Percentiles rank a stretch among this genome's conserved stretches.
Conservation (phyloP, 2,888 invertebrate species). For the Brachylomia viminalis region DNA sequence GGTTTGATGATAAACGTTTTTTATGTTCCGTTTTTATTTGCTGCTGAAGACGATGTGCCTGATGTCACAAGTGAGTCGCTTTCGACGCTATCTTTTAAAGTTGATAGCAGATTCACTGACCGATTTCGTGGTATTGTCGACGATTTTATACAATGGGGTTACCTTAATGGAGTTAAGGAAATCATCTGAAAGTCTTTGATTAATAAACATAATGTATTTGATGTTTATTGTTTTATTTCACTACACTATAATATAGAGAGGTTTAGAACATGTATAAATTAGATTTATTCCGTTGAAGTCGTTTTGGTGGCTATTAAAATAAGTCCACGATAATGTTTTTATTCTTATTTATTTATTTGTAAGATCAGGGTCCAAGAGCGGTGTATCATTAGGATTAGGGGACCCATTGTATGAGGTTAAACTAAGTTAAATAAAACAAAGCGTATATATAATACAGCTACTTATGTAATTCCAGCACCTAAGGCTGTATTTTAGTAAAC, state of each 20-base stretch:
- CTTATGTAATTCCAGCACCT: too few relatives aligned
- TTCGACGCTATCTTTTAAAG: slow-evolving; percentile 60
- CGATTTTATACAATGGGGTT: slow-evolving; percentile 72
- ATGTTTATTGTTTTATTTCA: slow-evolving; percentile 1
- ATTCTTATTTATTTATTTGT: background rate
- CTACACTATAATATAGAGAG: too few relatives aligned
- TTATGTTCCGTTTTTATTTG: slow-evolving; percentile 73
- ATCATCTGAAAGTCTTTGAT: background rate
- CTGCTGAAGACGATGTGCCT: slow-evolving; percentile 69
- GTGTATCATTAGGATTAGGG: too few relatives aligned
- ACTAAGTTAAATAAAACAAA: too few relatives aligned
- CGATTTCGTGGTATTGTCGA: slow-evolving; percentile 72
- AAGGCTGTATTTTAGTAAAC: too few relatives aligned
- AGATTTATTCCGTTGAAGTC: background rate
- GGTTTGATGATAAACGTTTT: slow-evolving; percentile 74
- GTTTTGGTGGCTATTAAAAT: background rate
- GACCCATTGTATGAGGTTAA: too few relatives aligned
- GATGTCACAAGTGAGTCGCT: slow-evolving; percentile 65
- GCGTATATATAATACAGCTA: too few relatives aligned
- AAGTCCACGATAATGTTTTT: background rate
- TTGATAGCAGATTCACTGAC: slow-evolving; percentile 66
- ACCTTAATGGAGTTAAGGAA: slow-evolving; percentile 42
- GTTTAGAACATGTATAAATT: background rate
- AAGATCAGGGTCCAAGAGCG: too few relatives aligned
- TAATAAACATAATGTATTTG: background rate